Evolutionary conservation across 1,140 invertebrate genomes (phyloP).

Genomic region (Eupristina koningsbergeri): DNA sequence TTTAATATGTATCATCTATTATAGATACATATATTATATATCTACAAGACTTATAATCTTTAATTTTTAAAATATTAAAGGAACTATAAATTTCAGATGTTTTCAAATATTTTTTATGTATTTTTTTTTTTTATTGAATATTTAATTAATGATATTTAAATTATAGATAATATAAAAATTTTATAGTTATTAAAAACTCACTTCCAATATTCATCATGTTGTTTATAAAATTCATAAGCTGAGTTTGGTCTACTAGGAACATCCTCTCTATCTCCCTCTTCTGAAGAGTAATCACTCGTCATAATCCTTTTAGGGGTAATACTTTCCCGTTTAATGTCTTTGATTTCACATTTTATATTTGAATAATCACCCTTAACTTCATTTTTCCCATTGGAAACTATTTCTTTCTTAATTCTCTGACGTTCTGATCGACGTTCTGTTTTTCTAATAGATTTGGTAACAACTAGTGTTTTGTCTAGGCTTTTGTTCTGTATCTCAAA

Average conservation of each 20-base stretch:
- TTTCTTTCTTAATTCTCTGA: constrained; percentile 65
- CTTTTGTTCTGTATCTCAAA: constrained; percentile 51
- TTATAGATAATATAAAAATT: neutral
- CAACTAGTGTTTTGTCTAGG: constrained; percentile 54
- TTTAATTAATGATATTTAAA: no score
- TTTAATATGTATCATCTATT: no score
- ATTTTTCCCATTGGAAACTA: constrained; percentile 63
- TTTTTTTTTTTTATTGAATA: no score
- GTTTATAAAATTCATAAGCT: constrained; percentile 69
- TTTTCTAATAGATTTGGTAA: constrained; percentile 53
- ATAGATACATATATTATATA: no score
- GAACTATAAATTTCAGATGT: no score
- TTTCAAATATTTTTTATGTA: no score
- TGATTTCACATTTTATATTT: constrained; percentile 49
- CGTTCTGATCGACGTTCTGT: constrained; percentile 65
- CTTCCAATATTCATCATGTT: constrained; percentile 73
- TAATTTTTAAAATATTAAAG: no score
- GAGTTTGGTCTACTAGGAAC: constrained; percentile 58
- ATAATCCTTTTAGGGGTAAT: constrained; percentile 54
- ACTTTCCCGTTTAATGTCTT: constrained; percentile 56
- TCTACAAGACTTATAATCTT: no score
- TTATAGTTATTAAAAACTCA: constrained; percentile 57
- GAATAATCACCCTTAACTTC: constrained; percentile 56
- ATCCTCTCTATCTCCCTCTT: constrained; percentile 67
- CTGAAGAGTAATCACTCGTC: constrained; percentile 70